Evolutionary conservation across 2,888 invertebrate species (phyloP), one percentile per base, ranked within the genome.

Genomic region (Temnothorax ravouxi): DNA sequence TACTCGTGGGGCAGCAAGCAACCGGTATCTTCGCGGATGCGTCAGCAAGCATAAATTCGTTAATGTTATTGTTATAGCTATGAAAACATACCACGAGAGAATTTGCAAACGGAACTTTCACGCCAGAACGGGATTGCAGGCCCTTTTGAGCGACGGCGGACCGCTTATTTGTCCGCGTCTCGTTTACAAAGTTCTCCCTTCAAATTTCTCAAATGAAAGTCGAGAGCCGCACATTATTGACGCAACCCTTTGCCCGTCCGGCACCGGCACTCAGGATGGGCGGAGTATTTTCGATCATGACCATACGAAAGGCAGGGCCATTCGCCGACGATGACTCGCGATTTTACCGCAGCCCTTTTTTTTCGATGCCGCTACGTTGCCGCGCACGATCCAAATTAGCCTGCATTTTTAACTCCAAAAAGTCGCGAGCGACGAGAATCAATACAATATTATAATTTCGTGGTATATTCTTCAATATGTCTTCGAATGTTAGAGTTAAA

Each of bases 201-300:
- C 61, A 64, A 61, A 67, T 83, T 83, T 76, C 38, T 54, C 76
- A 54, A 38, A 47, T 62, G 56, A 84, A 76, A 76, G 71, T 69
- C 76, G 59, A 74, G 76, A 64, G 69, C 71, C 69, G 62, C 83
- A 38, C 83, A 84, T 76, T 84, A 76, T 84, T 84, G 84, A 84
- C 84, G 76, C 69, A 84, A 84, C 84, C 83, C 84, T 83, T 84
- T 83, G 83, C 79, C 11, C 21, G 47, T 29, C 56, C 44, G 50
- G 79, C 29, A 41, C 71, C 54, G 71, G 29, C 52, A 52, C 56
- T 77, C 79, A n/a, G 38, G 66, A 79, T 83, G 66, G 83, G 79
- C 83, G 79, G 83, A 56, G 83, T 82, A 83, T 83, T 83, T 83
- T 83, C 79, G 77, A 83, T 83, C 83, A 54, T 77, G 77, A 79